phyloP scores from a whole-genome alignment of 2,888 invertebrate species.

The Teleiodes luculella region DNA sequence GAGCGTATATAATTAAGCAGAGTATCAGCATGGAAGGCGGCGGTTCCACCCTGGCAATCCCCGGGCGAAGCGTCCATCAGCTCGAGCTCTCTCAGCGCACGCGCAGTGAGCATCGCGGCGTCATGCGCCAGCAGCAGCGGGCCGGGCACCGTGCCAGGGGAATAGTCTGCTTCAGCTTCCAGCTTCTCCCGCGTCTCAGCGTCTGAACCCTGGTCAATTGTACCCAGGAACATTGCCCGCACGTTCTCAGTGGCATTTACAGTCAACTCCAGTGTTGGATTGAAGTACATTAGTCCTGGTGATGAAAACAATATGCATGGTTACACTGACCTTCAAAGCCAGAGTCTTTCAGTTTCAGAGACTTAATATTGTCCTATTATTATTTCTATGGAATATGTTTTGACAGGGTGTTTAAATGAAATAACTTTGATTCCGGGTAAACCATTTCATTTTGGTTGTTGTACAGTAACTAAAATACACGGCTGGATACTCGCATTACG shows the following conservation, averaged over 20 bases:
- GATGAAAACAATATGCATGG: too few species aligned
- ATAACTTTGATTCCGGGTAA: too few species aligned
- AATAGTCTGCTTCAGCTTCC: slow-evolving; percentile 23
- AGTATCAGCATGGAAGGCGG: slow-evolving; percentile 64
- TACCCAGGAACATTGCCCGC: slow-evolving; percentile 29
- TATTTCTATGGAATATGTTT: too few species aligned
- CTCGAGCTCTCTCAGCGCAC: slow-evolving; percentile 33
- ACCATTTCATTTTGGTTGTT: neutral
- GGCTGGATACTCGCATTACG: too few species aligned
- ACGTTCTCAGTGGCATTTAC: slow-evolving; percentile 22
- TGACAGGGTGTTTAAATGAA: too few species aligned
- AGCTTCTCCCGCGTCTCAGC: slow-evolving; percentile 18
- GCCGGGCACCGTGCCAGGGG: slow-evolving; percentile 31
- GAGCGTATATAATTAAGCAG: slow-evolving; percentile 65
- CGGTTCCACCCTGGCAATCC: slow-evolving; percentile 43
- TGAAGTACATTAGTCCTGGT: slow-evolving; percentile 51
- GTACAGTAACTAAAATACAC: too few species aligned
- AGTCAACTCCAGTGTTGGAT: slow-evolving; percentile 42
- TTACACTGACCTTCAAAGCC: too few species aligned
- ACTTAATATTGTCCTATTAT: too few species aligned
- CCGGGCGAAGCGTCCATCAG: slow-evolving; percentile 28
- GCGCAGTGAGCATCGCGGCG: slow-evolving; percentile 36
- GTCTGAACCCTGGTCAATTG: slow-evolving; percentile 9
- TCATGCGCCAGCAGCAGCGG: slow-evolving; percentile 48
- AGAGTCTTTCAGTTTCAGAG: too few species aligned